Conservation (phyloP, 2,797 vertebrate genomes). For the Aeoliscus strigatus region DNA sequence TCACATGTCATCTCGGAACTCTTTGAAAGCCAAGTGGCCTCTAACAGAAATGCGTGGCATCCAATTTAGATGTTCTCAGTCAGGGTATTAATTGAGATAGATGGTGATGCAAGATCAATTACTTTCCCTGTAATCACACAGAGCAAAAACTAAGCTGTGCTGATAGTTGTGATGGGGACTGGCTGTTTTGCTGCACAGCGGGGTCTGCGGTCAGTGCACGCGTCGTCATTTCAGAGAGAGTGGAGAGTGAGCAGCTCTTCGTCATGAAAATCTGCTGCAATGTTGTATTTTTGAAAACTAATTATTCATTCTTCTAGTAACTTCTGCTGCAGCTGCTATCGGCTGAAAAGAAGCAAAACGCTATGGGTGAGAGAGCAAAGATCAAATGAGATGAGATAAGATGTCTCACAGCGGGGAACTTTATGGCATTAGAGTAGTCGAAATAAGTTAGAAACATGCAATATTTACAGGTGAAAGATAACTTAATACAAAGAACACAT, state of each 20-base stretch:
- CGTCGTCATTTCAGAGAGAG: constrained; percentile 23
- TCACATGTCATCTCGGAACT: constrained; percentile 43
- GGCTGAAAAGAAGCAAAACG: not conserved
- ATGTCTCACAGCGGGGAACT: too few species aligned
- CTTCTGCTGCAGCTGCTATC: constrained; percentile 5
- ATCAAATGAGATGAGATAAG: too few species aligned
- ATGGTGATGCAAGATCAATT: constrained; percentile 63
- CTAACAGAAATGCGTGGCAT: constrained; percentile 49
- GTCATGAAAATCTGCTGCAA: constrained; percentile 30
- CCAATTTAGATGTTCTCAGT: constrained; percentile 52
- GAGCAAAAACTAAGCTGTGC: constrained; percentile 48
- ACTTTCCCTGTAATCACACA: constrained; percentile 51
- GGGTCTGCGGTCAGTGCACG: constrained; percentile 31
- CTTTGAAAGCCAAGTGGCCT: constrained; percentile 45
- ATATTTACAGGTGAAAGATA: too few species aligned
- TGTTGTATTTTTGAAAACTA: constrained; percentile 18
- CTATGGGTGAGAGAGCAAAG: too few species aligned
- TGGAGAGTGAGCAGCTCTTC: constrained; percentile 23
- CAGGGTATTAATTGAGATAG: constrained; percentile 65
- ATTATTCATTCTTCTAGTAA: constrained; percentile 5
- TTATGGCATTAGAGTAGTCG: too few species aligned
- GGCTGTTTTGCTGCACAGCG: constrained; percentile 22
- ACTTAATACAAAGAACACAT: too few species aligned
- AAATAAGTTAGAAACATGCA: too few species aligned
- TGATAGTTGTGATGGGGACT: constrained; percentile 18